Base-by-base conservation (phyloP, 2,888 invertebrate species). In the Platerodrilus igneus region DNA sequence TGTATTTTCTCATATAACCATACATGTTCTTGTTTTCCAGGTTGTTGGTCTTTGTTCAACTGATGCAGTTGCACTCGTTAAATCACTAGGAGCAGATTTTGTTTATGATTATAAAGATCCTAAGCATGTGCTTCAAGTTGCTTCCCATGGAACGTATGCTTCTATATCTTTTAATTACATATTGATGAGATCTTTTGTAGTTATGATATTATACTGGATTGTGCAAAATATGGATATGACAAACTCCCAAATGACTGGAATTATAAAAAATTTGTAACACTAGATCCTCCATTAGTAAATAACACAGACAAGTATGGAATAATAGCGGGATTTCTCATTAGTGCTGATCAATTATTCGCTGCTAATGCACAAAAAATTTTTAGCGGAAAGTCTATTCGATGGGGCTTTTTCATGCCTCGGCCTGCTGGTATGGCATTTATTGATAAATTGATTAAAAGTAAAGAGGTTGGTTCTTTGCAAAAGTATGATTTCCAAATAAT, bases 121-220 rank as follows among this genome's bases (percentile, higher is more conserved):
- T 7, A 74, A 79, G 50, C 79, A 79, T 50, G 72, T 74, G 42
- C 64, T 70, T 20, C 69, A 72, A 50, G 70, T 92, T 11, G 69
- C 70, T 41, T 66, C 68, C 15, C 72, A 74, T 56, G 85, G 83
- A 46, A 85, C 83, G 76, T 85, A 64, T 63, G 69, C 17, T 19
- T 16, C 11, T 17, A 19, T 7, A 7, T 19, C 22, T 4, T n/a
- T n/a, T n/a, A n/a, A n/a, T n/a, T n/a, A n/a, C n/a, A n/a, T n/a
- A n/a, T n/a, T n/a, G 21, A n/a, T 22, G 10, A 22, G 11, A 7
- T 4, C 10, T 41, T 37, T 65, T 69, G 15, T 56, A 83, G 83
- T 30, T 89, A 84, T 68, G 86, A 89, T 59, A 79, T 87, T 35
- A 81, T 94, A 49, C 64, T 95, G 41, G 93, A 95, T 69, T 85